Base-by-base conservation (phyloP, 2,113 vertebrate genomes). In the Brachyistius frenatus region DNA sequence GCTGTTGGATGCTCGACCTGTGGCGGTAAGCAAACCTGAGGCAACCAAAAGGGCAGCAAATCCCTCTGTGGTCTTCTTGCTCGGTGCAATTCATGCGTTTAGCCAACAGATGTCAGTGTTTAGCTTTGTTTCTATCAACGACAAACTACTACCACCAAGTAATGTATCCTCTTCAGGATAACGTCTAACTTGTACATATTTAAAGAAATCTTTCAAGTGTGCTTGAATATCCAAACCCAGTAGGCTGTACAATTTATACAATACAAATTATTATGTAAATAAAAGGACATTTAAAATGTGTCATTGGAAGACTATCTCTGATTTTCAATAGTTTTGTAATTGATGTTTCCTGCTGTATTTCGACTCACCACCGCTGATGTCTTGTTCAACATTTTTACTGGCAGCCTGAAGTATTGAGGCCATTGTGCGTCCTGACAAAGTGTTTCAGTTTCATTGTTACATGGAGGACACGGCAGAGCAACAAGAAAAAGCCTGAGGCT, bases 321-420 rank as follows among this genome's bases (percentile, higher is more conserved):
- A 23, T 23, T 23, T 23, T 23, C 23, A 23, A 23, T 23, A 23
- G 23, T 23, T 55, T 10, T 64, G n/a, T 75, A 35, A 56, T 35
- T 56, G 4, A 33, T 66, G 62, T 64, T 16, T 15, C 14, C 13
- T 11, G 6, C 41, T 44, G 13, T 44, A 44, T 14, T 58, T 65
- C 49, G n/a, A 5, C 49, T 50, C 15, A 9, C 14, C 50, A 50
- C 35, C 37, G 9, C 60, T 52, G 10, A 85, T 84, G 90, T 92
- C 56, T 83, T 89, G 90, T 91, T 87, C 32, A 80, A 92, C 86
- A 89, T 83, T 86, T 94, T 88, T 90, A 93, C 76, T 80, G 71
- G 82, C 80, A 61, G 61, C 44, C 55, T 69, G 16, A 73, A 74
- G 61, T 66, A 79, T 41, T 81, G 67, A 46, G 52, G 55, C 64